Percentiles rank a stretch among this genome's conserved stretches.
Conservation (phyloP, 2,113 vertebrate species). For the Ornithorhynchus anatinus region DNA sequence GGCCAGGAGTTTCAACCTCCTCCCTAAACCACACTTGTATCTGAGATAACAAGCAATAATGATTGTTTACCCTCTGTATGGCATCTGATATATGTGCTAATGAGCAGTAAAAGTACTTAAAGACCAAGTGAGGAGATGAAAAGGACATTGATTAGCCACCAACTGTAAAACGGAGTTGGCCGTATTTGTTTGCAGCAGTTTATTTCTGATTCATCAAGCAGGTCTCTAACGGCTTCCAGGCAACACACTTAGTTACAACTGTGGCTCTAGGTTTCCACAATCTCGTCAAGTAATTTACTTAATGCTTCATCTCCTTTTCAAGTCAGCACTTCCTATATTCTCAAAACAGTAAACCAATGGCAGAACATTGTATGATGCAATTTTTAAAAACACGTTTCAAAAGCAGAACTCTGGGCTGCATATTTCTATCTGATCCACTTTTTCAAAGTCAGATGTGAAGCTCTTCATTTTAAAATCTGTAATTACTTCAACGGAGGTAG, state of each 20-base stretch:
- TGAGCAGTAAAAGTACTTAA: no score
- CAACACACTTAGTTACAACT: not conserved
- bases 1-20: no score
- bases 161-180: no score
- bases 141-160: no score
- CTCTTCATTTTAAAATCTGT: not conserved
- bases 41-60: no score
- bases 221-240: not conserved
- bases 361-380: not conserved
- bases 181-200: no score
- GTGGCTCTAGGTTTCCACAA: not conserved
- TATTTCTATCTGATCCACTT: not conserved
- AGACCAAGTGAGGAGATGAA: no score
- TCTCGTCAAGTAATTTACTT: not conserved
- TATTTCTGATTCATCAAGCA: not conserved
- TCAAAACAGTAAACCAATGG: not conserved
- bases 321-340: not conserved
- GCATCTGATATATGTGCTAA: no score
- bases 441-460: not conserved
- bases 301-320: not conserved
- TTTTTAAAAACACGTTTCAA: slow-evolving; percentile 12
- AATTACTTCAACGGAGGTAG: slow-evolving; percentile 13
- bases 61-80: no score
- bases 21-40: no score
- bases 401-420: not conserved